Percentiles rank a stretch among this genome's conserved stretches.
Evolutionary conservation across 2,797 vertebrate species (phyloP).

Genomic region (Anguilla pacifica): DNA sequence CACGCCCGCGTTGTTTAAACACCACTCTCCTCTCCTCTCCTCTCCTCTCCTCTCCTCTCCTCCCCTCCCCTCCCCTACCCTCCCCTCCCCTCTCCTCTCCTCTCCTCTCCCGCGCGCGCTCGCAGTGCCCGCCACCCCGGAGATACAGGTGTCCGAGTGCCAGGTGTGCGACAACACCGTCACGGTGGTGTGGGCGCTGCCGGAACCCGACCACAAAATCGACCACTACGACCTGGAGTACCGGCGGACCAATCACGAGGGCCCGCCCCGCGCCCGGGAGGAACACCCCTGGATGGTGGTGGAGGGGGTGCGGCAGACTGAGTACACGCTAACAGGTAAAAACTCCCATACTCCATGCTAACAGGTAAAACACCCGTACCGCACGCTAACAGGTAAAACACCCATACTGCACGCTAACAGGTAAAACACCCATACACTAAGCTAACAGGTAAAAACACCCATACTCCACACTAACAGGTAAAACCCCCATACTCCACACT

Average conservation of each 20-base stretch:
- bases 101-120: background rate
- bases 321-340: slow-evolving; percentile 58
- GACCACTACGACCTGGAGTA: slow-evolving; percentile 92
- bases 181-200: slow-evolving; percentile 80
- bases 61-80: too few species aligned
- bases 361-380: background rate
- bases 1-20: background rate
- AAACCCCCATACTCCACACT: too few species aligned
- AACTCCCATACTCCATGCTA: background rate
- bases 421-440: too few species aligned
- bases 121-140: slow-evolving; percentile 86
- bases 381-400: background rate
- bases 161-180: slow-evolving; percentile 91
- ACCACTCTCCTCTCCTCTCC: background rate
- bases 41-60: background rate
- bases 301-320: slow-evolving; percentile 84
- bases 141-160: slow-evolving; percentile 85
- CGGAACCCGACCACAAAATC: slow-evolving; percentile 85
- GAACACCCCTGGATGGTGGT: slow-evolving; percentile 97
- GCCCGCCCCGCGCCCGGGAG: slow-evolving; percentile 85
- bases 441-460: too few species aligned
- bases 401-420: background rate
- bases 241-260: slow-evolving; percentile 89
- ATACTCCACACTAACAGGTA: too few species aligned
- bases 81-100: background rate